phyloP scores from a whole-genome alignment of 2,113 vertebrate species.

The Salvelinus fontinalis region DNA sequence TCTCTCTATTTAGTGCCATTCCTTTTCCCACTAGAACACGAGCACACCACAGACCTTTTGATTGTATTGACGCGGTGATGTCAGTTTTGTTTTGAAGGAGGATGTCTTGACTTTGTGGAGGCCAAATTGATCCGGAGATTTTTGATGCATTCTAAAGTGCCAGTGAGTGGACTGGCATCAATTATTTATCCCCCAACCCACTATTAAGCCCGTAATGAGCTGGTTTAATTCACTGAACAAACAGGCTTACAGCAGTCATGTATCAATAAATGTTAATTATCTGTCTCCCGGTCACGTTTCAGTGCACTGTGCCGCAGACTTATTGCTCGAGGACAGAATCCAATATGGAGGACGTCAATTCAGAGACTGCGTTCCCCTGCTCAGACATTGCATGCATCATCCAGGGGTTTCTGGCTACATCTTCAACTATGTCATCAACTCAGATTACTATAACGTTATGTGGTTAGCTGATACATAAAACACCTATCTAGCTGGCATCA shows the following conservation, averaged over 20 bases:
- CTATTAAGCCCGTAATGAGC: conserved; percentile 73
- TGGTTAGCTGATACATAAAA: no score
- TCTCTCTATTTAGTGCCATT: no score
- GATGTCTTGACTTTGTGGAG: conserved; percentile 56
- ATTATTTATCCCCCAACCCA: conserved; percentile 73
- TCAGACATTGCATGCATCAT: no score
- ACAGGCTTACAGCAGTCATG: conserved; percentile 72
- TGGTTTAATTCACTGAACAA: conserved; percentile 73
- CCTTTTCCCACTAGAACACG: conserved; percentile 13
- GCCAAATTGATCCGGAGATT: conserved; percentile 55
- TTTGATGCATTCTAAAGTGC: conserved; percentile 65
- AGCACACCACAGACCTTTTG: conserved; percentile 50
- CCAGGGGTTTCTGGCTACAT: no score
- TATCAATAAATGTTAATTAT: conserved; percentile 77
- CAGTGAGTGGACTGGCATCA: conserved; percentile 67
- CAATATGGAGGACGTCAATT: conserved; percentile 65
- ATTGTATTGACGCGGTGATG: conserved; percentile 48
- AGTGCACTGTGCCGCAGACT: conserved; percentile 35
- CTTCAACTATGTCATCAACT: no score
- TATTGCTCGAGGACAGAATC: conserved; percentile 62
- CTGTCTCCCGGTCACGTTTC: conserved; percentile 60
- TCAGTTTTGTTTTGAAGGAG: conserved; percentile 57
- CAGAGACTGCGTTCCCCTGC: background rate
- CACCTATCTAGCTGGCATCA: no score
- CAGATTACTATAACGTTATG: no score